phyloP scores from a whole-genome alignment of 2,113 vertebrate species.

The Cnemophilus loriae region DNA sequence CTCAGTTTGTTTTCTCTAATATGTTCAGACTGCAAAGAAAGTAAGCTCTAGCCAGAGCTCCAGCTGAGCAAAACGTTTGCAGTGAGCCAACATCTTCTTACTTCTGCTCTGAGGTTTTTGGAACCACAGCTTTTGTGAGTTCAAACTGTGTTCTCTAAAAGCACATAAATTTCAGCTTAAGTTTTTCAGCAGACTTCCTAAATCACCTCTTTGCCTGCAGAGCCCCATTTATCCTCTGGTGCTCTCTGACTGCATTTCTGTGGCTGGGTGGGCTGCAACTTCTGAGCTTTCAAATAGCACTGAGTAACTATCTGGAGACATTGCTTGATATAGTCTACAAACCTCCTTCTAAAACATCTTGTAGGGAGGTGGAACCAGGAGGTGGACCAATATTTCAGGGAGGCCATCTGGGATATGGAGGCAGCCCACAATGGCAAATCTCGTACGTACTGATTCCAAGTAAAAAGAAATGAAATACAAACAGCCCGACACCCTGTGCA shows the following conservation, averaged over 20 bases:
- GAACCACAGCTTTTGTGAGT: background rate
- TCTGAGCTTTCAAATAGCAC: background rate
- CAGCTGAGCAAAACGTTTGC: background rate
- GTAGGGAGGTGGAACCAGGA: constrained; percentile 18
- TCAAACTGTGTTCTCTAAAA: background rate
- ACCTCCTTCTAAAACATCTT: background rate
- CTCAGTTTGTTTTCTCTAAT: background rate
- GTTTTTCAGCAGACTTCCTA: constrained; percentile 11
- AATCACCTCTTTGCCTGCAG: background rate
- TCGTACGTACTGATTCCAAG: background rate
- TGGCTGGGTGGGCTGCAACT: background rate
- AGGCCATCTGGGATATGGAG: constrained; percentile 6
- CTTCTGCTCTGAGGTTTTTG: background rate
- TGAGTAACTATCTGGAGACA: background rate
- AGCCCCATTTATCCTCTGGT: background rate
- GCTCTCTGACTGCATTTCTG: background rate
- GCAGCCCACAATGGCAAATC: background rate
- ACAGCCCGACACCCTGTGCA: background rate
- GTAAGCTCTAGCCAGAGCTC: background rate
- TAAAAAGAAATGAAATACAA: background rate
- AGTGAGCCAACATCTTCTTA: background rate
- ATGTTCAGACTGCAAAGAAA: background rate
- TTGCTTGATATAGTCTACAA: background rate
- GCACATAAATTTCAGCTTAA: background rate
- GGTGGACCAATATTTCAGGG: background rate